These are phyloP conservation scores for Syngnathus typhle DNA, from an alignment of 2,113 vertebrate genomes.

Conservation along the genomic window DNA sequence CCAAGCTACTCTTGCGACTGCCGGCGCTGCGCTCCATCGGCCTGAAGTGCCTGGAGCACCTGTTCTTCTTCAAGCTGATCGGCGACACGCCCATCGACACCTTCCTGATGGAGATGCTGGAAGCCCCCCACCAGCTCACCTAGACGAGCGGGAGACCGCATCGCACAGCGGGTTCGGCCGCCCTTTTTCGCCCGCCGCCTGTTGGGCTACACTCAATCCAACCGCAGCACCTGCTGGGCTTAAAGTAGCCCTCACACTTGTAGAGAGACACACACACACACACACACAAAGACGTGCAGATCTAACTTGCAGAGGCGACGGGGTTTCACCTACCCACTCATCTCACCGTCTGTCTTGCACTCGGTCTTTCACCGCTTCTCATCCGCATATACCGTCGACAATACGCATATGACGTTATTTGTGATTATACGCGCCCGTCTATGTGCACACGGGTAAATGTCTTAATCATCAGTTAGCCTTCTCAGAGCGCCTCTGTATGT, in stretches of 20 bases:
- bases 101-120: conserved; percentile 94
- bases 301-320: not conserved
- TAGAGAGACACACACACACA: conserved; percentile 14
- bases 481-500: conserved; percentile 39
- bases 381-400: not conserved
- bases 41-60: conserved; percentile 88
- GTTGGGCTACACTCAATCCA: conserved; percentile 33
- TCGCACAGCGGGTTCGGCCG: conserved; percentile 50
- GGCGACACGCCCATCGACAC: conserved; percentile 92
- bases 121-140: conserved; percentile 87
- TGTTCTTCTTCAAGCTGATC: conserved; percentile 94
- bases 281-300: conserved; percentile 15
- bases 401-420: not conserved
- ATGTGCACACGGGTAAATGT: conserved; percentile 27
- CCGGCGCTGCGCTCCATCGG: conserved; percentile 85
- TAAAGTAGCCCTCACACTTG: conserved; percentile 21
- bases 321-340: not conserved
- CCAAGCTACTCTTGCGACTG: conserved; percentile 88
- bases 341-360: conserved; percentile 13
- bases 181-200: conserved; percentile 17
- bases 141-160: conserved; percentile 57
- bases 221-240: conserved; percentile 57
- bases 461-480: conserved; percentile 48
- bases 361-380: conserved; percentile 30
- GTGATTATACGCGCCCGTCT: not conserved